Percentiles rank a stretch among this genome's conserved stretches.
Evolutionary conservation across 2,888 invertebrate species (phyloP).

Genomic region (Pecten maximus): DNA sequence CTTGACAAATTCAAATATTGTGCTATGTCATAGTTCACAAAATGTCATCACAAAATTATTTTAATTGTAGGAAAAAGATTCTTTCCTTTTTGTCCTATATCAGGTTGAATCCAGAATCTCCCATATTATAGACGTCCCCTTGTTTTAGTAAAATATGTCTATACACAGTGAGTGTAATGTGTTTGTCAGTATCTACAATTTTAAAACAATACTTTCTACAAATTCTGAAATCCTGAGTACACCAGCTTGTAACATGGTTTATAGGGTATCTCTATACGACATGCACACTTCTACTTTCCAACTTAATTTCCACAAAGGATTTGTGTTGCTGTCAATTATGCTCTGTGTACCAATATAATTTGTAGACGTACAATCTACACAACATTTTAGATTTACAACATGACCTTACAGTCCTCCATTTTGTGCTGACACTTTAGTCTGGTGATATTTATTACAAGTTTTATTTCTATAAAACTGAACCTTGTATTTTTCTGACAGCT

Average conservation of each 20-base stretch:
- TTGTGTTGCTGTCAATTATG: too few species aligned
- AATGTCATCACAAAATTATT: not conserved
- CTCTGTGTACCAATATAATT: too few species aligned
- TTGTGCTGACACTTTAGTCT: not conserved
- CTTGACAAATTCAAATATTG: not conserved
- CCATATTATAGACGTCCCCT: not conserved
- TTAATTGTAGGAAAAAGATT: not conserved
- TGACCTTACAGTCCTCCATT: not conserved
- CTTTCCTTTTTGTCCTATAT: not conserved
- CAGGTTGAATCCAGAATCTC: not conserved
- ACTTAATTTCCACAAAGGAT: too few species aligned
- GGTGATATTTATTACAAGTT: not conserved
- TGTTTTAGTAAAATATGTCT: not conserved
- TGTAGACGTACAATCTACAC: too few species aligned
- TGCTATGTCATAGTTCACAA: conserved; percentile 18
- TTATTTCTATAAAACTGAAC: not conserved
- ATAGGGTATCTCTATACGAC: not conserved
- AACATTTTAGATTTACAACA: not conserved
- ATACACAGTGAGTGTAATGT: not conserved
- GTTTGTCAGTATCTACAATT: not conserved
- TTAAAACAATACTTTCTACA: not conserved
- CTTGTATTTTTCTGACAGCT: not conserved
- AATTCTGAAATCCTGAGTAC: conserved; percentile 1
- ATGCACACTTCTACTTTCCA: not conserved
- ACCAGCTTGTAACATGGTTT: too few species aligned